Percentiles rank a stretch among this genome's conserved stretches.
phyloP scores from a whole-genome alignment of 2,888 invertebrate species.

The Sialis fuliginosa region DNA sequence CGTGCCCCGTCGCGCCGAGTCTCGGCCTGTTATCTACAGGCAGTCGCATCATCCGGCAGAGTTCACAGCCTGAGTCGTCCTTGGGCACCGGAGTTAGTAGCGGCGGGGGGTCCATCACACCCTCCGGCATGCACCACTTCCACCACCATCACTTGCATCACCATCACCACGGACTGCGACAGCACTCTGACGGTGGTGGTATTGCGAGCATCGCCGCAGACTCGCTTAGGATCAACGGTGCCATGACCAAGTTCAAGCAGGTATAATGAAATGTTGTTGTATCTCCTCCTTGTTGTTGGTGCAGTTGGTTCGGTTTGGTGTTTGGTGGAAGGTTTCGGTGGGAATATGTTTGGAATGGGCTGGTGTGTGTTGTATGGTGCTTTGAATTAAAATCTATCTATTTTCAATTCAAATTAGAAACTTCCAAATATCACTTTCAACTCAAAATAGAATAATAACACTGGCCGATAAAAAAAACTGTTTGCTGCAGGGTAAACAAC shows the following conservation, averaged over 20 bases:
- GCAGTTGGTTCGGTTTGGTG: background rate
- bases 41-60: slow-evolving; percentile 70
- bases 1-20: slow-evolving; percentile 49
- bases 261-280: slow-evolving; percentile 28
- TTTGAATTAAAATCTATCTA: background rate
- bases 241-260: slow-evolving; percentile 92
- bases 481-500: too few relatives aligned
- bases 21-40: slow-evolving; percentile 53
- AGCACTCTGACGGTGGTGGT: slow-evolving; percentile 53
- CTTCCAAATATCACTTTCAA: background rate
- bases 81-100: slow-evolving; percentile 26
- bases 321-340: background rate
- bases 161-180: slow-evolving; percentile 61
- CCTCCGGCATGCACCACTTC: slow-evolving; percentile 34
- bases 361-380: too few relatives aligned
- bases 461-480: too few relatives aligned
- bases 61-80: slow-evolving; percentile 67
- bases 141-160: slow-evolving; percentile 28
- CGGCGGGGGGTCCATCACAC: slow-evolving; percentile 19
- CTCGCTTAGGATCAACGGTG: slow-evolving; percentile 88
- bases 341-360: background rate
- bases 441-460: background rate
- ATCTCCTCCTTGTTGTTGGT: background rate
- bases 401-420: too few relatives aligned
- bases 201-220: slow-evolving; percentile 93